These are phyloP conservation scores for Hydrolagus affinis DNA, from an alignment of 2,113 vertebrate genomes.

Conservation along the genomic window DNA sequence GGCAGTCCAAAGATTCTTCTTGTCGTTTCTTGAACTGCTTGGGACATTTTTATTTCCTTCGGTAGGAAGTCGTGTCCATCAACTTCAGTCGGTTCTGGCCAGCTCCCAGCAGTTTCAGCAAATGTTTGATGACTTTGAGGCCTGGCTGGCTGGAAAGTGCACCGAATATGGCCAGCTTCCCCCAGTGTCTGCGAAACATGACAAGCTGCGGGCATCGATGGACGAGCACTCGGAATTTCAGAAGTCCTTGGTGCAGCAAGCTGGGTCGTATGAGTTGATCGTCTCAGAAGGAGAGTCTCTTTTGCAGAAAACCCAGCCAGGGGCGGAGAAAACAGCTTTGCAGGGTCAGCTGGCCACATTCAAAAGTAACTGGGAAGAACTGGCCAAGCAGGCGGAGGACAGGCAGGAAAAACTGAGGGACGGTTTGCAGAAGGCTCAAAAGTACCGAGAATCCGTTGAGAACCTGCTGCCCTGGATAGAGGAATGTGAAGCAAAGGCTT, in stretches of 20 bases:
- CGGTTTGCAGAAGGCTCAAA: conserved; percentile 69
- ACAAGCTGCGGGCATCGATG: conserved; percentile 63
- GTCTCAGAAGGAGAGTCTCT: conserved; percentile 76
- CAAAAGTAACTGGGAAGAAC: conserved; percentile 72
- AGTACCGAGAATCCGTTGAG: conserved; percentile 70
- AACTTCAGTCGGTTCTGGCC: conserved; percentile 76
- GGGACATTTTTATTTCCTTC: conserved; percentile 36
- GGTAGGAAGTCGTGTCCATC: conserved; percentile 72
- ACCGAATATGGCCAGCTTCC: conserved; percentile 59
- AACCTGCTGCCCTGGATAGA: conserved; percentile 72
- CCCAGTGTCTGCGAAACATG: conserved; percentile 66
- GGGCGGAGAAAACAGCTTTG: conserved; percentile 71
- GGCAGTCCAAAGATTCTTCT: too few species aligned
- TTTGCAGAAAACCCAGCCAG: conserved; percentile 71
- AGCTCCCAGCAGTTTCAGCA: conserved; percentile 91
- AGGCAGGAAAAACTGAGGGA: conserved; percentile 64
- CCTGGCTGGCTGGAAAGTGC: conserved; percentile 72
- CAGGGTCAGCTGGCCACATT: conserved; percentile 73
- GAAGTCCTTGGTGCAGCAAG: conserved; percentile 55
- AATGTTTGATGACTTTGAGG: conserved; percentile 82
- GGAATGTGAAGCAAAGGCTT: conserved; percentile 62
- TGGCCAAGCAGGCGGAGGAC: conserved; percentile 66
- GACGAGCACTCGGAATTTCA: conserved; percentile 68
- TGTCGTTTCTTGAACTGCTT: too few species aligned
- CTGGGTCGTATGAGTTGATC: conserved; percentile 66